Evolutionary conservation across 2,797 vertebrate genomes (phyloP).

Genomic region (Stomatorhinus walkeri): DNA sequence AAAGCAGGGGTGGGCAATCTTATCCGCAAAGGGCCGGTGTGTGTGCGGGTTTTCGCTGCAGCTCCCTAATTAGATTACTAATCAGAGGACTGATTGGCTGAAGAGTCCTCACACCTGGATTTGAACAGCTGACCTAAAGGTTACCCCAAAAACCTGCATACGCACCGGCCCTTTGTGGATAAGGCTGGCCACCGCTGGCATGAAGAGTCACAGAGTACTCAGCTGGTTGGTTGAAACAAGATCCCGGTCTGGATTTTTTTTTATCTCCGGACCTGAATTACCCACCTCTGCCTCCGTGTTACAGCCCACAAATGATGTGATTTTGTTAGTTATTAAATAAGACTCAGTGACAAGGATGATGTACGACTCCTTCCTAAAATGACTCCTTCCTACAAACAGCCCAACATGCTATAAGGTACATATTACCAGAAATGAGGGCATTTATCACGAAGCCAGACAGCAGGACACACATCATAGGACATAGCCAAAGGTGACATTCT

Average conservation of each 20-base stretch:
- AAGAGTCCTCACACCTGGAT: too few relatives aligned
- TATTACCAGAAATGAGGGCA: not conserved
- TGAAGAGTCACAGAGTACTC: not conserved
- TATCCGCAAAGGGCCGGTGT: too few relatives aligned
- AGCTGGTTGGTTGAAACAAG: not conserved
- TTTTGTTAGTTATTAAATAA: not conserved
- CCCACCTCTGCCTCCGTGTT: not conserved
- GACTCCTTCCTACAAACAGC: not conserved
- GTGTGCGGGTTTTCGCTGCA: too few relatives aligned
- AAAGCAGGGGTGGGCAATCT: not conserved
- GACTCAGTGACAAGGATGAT: not conserved
- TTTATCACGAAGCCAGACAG: not conserved
- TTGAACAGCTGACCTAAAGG: too few relatives aligned
- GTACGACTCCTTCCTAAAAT: not conserved
- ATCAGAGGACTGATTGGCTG: too few relatives aligned
- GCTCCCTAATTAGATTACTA: too few relatives aligned
- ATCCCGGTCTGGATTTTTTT: not conserved
- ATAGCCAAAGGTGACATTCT: not conserved
- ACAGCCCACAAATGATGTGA: not conserved
- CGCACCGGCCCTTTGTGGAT: too few relatives aligned
- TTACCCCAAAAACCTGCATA: too few relatives aligned
- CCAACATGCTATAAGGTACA: not conserved
- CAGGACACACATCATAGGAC: not conserved
- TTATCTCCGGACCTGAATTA: not conserved
- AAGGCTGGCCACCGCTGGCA: too few relatives aligned